Evolutionary conservation across 2,797 vertebrate species (phyloP), one percentile per base, ranked within the genome.

Genomic region (Lemur catta): DNA sequence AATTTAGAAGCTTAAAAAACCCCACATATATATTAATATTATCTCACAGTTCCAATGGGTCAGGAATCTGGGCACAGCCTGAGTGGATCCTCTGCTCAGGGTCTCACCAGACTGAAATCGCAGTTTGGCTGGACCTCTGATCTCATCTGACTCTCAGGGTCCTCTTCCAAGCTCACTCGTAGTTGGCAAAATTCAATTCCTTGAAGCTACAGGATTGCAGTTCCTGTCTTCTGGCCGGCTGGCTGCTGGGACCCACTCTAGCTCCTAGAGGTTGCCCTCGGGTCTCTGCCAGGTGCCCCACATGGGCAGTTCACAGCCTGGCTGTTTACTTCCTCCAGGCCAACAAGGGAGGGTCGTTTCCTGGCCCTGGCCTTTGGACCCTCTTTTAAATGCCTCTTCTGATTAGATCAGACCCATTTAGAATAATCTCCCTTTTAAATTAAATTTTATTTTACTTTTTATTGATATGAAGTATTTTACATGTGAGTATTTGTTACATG

Each of bases 61-160:
- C 30, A 72, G 57, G 10, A 52, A 24, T 20, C 8, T 10, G 10
- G 6, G 14, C n/a, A 17, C 3, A 9, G 41, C 0, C 0, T 3
- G 12, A 8, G 35, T 38, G 18, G 0, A 33, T 80, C 43, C 15
- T 67, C 48, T 52, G 46, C 55, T 75, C 28, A 15, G 55, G 20
- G 7, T 61, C 63, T 57, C 3, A 11, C 6, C 1, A 9, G 38
- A 85, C 18, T 55, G 59, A 69, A 89, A 74, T 48, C 20, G 22
- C 67, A 35, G 43, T 7, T 0, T 17, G 4, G 2, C 22, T 75
- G 48, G 43, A 48, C 43, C 14, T 61, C 41, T 4, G 2, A 15
- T 30, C 78, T 69, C 28, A 63, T 20, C 52, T 80, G 82, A 75
- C 35, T 41, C 28, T 0, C 22, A 5, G 78, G 33, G 24, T 52